These are phyloP conservation scores for Limanda limanda DNA, from an alignment of 2,113 vertebrate genomes.

Conservation along the genomic window DNA sequence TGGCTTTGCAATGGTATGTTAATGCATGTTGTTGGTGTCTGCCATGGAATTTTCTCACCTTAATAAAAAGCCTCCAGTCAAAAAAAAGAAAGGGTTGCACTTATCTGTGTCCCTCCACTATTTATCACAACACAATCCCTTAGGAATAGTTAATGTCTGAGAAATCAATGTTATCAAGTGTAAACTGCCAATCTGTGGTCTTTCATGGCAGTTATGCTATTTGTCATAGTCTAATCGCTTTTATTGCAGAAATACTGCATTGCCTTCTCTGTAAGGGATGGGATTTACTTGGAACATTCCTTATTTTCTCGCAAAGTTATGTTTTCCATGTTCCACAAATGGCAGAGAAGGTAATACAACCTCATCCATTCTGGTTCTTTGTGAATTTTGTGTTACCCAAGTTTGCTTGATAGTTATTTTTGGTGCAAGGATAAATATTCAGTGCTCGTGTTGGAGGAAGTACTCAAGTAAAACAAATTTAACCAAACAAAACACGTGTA, in stretches of 20 bases:
- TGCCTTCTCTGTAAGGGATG: background rate
- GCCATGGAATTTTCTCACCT: constrained; percentile 82
- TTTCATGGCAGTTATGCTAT: constrained; percentile 35
- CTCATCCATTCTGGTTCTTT: background rate
- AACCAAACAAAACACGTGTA: too few relatives aligned
- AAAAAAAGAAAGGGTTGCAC: constrained; percentile 35
- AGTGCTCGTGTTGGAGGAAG: background rate
- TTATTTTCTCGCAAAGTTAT: too few relatives aligned
- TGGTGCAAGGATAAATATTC: background rate
- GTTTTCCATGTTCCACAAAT: background rate
- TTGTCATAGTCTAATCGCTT: constrained; percentile 1
- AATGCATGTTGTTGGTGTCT: constrained; percentile 83
- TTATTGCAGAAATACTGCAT: constrained; percentile 23
- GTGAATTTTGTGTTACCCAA: background rate
- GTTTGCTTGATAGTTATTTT: background rate
- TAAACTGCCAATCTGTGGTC: constrained; percentile 17
- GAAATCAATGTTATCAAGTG: constrained; percentile 36
- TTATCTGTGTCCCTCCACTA: constrained; percentile 24
- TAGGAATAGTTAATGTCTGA: constrained; percentile 32
- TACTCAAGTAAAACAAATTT: too few relatives aligned
- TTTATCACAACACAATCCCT: constrained; percentile 44
- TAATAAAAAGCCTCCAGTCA: constrained; percentile 75
- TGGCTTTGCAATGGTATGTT: constrained; percentile 85
- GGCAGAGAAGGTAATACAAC: background rate
- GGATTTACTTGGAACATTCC: too few relatives aligned